Evolutionary conservation across 2,888 invertebrate species (phyloP), one percentile per base, ranked within the genome.

Genomic region (Nycteola revayana): DNA sequence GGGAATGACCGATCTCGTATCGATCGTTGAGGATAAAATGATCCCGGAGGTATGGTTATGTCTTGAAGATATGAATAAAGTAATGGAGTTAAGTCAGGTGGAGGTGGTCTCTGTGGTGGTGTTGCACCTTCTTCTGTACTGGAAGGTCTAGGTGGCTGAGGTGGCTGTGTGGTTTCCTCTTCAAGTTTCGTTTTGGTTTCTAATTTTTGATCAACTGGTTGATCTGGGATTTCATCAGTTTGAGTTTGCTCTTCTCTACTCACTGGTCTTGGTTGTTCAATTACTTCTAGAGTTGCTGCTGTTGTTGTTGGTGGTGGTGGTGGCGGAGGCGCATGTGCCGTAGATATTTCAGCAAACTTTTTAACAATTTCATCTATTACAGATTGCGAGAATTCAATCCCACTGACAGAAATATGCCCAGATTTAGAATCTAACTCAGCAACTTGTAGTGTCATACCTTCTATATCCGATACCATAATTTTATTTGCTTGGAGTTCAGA

Each of bases 381-480:
- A 3, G 92, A 91, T 11, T 92, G 91, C 0, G 93, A 93, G 51
- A 94, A 86, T 65, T 93, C 93, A 28, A 94, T 90, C 35, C 93
- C 93, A 54, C 91, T 91, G 0, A 93, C 90, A 32, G 91, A 90
- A 43, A 94, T 84, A 50, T 92, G 91, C 0, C 93, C 93, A 0
- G 92, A 91, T 64, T 92, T 92, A 3, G 94, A 93, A 55, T 91
- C 92, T 41, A 95, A 81, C 63, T 95, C 95, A 29, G 93, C 90
- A 0, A 94, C 92, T 45, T 91, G 92, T 46, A 96, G 89, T 20
- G 93, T 92, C 54, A 92, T 90, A 3, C 95, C 94, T 62, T 95
- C 95, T 41, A 96, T 92, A 71, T 95, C 95, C 0, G 95, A 95
- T 0, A 95, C 95, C 29, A 93, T 88, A 42, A 96, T 94, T 70